phyloP scores from a whole-genome alignment of 1,140 invertebrate species.

The Dendrolimus kikuchii region DNA sequence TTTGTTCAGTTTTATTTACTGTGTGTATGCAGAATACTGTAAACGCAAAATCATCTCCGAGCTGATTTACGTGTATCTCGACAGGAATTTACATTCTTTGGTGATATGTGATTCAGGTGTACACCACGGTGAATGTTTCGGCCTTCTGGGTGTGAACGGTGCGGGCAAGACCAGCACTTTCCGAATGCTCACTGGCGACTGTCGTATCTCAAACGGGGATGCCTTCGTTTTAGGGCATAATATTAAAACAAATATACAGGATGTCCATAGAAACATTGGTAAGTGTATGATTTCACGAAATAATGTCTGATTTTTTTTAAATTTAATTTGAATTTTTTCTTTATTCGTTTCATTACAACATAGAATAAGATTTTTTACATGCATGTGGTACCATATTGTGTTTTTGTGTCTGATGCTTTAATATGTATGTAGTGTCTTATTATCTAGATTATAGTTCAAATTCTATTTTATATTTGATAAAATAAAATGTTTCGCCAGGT shows the following conservation, averaged over 20 bases:
- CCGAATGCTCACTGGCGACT: slow-evolving; percentile 91
- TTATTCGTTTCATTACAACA: background rate
- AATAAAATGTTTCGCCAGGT: slow-evolving; percentile 49
- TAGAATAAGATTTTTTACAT: too few relatives aligned
- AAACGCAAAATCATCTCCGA: too few relatives aligned
- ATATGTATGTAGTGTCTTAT: too few relatives aligned
- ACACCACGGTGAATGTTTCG: slow-evolving; percentile 83
- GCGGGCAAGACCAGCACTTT: slow-evolving; percentile 90
- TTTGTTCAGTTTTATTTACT: background rate
- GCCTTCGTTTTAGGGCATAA: slow-evolving; percentile 71
- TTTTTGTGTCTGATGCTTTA: too few relatives aligned
- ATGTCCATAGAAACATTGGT: slow-evolving; percentile 74
- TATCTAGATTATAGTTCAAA: too few relatives aligned
- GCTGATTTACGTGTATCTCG: too few relatives aligned
- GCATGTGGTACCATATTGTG: too few relatives aligned
- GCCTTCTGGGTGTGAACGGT: slow-evolving; percentile 91
- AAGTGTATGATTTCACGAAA: background rate
- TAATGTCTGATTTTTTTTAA: background rate
- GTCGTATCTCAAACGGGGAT: slow-evolving; percentile 66
- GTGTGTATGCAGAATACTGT: background rate
- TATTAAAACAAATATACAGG: slow-evolving; percentile 67
- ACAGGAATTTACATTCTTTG: too few relatives aligned
- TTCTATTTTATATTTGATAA: too few relatives aligned
- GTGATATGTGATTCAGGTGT: slow-evolving; percentile 31
- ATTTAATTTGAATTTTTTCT: too few relatives aligned